These are phyloP conservation scores for Physella acuta DNA, from an alignment of 1,140 invertebrate genomes.

Conservation along the genomic window DNA sequence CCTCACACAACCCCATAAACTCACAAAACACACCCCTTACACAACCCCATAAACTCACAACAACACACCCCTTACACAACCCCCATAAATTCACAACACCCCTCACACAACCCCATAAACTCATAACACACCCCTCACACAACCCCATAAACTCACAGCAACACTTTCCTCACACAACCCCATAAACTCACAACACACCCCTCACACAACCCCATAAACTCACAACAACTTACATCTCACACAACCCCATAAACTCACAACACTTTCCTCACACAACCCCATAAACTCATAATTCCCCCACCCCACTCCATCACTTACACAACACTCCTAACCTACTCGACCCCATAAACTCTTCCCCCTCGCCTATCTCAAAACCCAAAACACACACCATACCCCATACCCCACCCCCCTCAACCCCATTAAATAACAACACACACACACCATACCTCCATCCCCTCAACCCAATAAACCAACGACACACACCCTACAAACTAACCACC, in stretches of 20 bases:
- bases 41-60: no score
- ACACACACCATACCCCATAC: background rate
- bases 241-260: background rate
- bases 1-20: no score
- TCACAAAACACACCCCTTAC: no score
- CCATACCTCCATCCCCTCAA: background rate
- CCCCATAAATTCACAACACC: no score
- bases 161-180: background rate
- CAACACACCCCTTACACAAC: no score
- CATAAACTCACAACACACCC: background rate
- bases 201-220: background rate
- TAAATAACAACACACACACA: background rate
- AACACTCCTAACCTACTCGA: background rate
- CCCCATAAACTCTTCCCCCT: background rate
- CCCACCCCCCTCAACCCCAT: background rate
- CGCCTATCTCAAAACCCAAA: background rate
- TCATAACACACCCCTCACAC: background rate
- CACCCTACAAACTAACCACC: no score
- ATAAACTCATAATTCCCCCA: background rate
- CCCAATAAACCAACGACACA: no score
- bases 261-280: background rate
- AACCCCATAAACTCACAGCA: background rate
- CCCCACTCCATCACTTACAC: background rate
- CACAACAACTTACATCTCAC: background rate
- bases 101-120: background rate